Evolutionary conservation across 92 coral and sea anemone genomes (phyloP), one percentile per base, ranked within the genome.

Genomic region (Palythoa caribaeorum): DNA sequence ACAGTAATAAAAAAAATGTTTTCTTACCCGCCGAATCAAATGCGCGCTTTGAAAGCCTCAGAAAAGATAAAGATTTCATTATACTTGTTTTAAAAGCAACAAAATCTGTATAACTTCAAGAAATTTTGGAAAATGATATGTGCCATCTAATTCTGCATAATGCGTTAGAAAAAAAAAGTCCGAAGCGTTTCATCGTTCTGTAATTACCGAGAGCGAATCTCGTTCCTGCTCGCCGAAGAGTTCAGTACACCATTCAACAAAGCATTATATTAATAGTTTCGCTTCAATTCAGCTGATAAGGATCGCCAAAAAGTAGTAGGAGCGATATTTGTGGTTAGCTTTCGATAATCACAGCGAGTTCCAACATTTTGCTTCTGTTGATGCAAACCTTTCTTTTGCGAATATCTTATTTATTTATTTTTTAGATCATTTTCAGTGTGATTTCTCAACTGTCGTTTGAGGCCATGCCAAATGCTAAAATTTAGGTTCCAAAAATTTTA

Each of bases 21-120:
- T 11, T 65, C 19, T 21, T 59, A 66, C 54, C 71, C 54, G 37
- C 62, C 63, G 48, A 74, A 65, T 81, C 86, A 81, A 74, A 40
- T 81, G 66, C 86, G 86, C 86, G 76, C 74, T 66, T 81, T 81
- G 44, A 66, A 81, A 66, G 75, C 86, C 86, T 81, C 75, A 44
- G 75, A 81, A 66, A 71, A 81, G 62, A 79, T 79, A 65, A 81
- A 81, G 63, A 81, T 4, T 44, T 81, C 62, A 81, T 81, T 81
- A 63, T 81, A 47, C 76, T 52, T 81, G 71, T 63, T 80, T 65
- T 76, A 76, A 76, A 76, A 50, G 80, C 63, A 76, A 65, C 74
- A 81, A 81, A 71, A 66, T 65, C 60, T 44, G 17, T 53, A 20
- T 19, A 28, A 21, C 75, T 69, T 38, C 54, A 19, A 47, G 65